A percentile compares a stretch with the other conserved stretches of the same genome.
Conservation (phyloP, 2,888 invertebrate species). For the Globia sparganii region DNA sequence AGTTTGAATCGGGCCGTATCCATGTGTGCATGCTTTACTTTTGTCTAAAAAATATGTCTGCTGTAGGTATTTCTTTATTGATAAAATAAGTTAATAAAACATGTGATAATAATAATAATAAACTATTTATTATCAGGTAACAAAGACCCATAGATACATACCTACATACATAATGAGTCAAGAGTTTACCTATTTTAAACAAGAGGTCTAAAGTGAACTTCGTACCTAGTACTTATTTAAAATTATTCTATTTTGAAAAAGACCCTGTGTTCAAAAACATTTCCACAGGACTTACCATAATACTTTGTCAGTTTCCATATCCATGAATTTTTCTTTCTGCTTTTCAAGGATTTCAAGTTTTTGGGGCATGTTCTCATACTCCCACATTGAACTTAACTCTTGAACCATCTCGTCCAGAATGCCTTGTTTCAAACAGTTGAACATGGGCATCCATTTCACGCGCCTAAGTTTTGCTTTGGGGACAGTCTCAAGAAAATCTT, state of each 20-base stretch:
- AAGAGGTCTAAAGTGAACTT: neutral
- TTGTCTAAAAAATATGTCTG: neutral
- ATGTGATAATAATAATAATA: too few species aligned
- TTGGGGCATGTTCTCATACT: slow-evolving; percentile 83
- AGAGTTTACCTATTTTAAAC: neutral
- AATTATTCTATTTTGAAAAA: neutral
- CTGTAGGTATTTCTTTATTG: neutral
- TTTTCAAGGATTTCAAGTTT: slow-evolving; percentile 83
- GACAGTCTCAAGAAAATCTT: slow-evolving; percentile 86
- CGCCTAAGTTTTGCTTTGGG: slow-evolving; percentile 83
- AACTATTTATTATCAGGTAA: too few species aligned
- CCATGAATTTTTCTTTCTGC: slow-evolving; percentile 83
- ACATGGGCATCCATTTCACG: slow-evolving; percentile 87
- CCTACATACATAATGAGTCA: too few species aligned
- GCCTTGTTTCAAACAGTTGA: slow-evolving; percentile 84
- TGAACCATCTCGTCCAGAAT: slow-evolving; percentile 85
- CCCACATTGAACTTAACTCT: slow-evolving; percentile 86
- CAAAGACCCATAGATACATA: too few species aligned
- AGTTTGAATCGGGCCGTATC: too few species aligned
- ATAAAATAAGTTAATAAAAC: neutral
- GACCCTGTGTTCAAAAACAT: neutral
- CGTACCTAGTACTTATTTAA: neutral
- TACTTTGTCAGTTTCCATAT: slow-evolving; percentile 72
- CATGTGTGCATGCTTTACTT: neutral
- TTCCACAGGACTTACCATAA: slow-evolving; percentile 74